phyloP scores from a whole-genome alignment of 1,140 invertebrate species.

The Drosophila busckii region DNA sequence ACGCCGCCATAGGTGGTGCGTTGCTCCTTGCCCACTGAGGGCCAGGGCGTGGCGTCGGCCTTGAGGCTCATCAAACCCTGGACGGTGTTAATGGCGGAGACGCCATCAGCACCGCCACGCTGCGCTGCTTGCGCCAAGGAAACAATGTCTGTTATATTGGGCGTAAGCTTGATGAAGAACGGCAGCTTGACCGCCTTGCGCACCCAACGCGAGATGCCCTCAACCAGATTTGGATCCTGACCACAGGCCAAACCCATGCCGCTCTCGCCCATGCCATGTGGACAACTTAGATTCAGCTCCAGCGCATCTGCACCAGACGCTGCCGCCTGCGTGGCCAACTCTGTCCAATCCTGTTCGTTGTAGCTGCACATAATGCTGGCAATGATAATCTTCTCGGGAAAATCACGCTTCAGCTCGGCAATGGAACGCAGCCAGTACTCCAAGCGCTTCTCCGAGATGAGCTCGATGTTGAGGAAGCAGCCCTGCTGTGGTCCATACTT shows the following conservation, averaged over 20 bases:
- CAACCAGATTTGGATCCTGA: constrained; percentile 92
- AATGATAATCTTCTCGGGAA: constrained; percentile 94
- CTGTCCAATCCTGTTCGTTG: constrained; percentile 92
- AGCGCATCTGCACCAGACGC: constrained; percentile 94
- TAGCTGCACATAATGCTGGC: constrained; percentile 98
- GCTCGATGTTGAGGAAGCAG: constrained; percentile 97
- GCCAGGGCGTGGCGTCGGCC: constrained; percentile 92
- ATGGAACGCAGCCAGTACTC: constrained; percentile 96
- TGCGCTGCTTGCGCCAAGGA: constrained; percentile 94
- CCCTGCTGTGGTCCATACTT: constrained; percentile 95
- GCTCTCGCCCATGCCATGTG: constrained; percentile 98
- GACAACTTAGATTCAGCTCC: constrained; percentile 98
- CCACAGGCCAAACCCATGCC: constrained; percentile 99
- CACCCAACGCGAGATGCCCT: constrained; percentile 95
- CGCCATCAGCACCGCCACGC: constrained; percentile 95
- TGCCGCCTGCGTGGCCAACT: constrained; percentile 89
- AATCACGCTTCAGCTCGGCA: constrained; percentile 93
- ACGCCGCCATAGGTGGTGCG: constrained; percentile 97
- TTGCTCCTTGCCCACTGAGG: constrained; percentile 89
- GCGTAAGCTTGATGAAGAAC: constrained; percentile 98
- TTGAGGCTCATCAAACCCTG: constrained; percentile 94
- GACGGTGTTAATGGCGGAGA: constrained; percentile 98
- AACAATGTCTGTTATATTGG: constrained; percentile 97
- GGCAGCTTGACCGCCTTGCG: constrained; percentile 91
- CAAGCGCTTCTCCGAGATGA: constrained; percentile 97